Percentiles rank a stretch among this genome's conserved stretches.
Evolutionary conservation across 2,888 invertebrate genomes (phyloP).

Genomic region (Rhamnusium bicolor): DNA sequence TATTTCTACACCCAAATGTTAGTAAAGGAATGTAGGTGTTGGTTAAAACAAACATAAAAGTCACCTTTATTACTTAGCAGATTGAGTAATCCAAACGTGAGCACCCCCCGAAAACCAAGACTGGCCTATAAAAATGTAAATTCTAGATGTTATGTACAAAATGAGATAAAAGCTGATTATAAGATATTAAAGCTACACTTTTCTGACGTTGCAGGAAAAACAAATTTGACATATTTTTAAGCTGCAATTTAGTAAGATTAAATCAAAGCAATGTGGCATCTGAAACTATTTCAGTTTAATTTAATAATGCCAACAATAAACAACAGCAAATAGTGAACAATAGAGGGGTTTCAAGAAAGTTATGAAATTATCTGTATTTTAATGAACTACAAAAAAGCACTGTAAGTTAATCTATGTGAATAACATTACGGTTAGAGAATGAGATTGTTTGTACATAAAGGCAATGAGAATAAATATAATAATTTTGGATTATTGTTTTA

Average conservation of each 20-base stretch:
- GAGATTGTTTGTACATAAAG: not conserved
- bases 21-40: conserved; percentile 21
- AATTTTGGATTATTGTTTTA: too few relatives aligned
- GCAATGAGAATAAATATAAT: not conserved
- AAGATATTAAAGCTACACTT: not conserved
- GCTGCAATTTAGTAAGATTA: conserved; percentile 2
- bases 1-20: conserved; percentile 33
- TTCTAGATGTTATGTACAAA: conserved; percentile 25
- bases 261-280: not conserved
- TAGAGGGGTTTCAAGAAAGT: not conserved
- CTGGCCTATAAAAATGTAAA: conserved; percentile 48
- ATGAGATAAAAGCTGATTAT: conserved; percentile 15
- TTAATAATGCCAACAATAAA: conserved; percentile 10
- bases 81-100: conserved; percentile 49
- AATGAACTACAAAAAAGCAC: not conserved
- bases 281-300: not conserved
- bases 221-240: not conserved
- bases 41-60: conserved; percentile 41
- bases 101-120: conserved; percentile 50
- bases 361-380: not conserved
- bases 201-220: not conserved
- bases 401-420: not conserved
- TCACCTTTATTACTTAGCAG: conserved; percentile 48
- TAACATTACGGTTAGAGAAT: not conserved
- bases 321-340: not conserved